A percentile compares a stretch with the other conserved stretches of the same genome.
phyloP scores from a whole-genome alignment of 2,797 vertebrate genomes.

The Myotis myotis region DNA sequence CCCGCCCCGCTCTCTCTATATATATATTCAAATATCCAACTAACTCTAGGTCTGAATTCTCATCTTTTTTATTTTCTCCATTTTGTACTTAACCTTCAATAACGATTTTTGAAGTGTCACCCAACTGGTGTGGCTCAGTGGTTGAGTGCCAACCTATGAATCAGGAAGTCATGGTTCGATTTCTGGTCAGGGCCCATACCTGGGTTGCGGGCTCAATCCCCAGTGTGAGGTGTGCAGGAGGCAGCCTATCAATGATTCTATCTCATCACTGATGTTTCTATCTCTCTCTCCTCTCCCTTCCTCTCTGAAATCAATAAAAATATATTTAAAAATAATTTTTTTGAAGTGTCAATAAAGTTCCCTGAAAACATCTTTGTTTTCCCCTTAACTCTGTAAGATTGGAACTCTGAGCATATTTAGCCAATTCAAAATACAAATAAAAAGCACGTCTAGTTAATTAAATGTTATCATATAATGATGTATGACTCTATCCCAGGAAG shows the following conservation, averaged over 20 bases:
- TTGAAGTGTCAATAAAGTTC: constrained; percentile 32
- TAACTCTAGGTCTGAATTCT: constrained; percentile 46
- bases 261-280: no score
- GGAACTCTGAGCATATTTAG: background rate
- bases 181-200: no score
- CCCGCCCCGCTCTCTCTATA: no score
- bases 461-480: background rate
- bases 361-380: background rate
- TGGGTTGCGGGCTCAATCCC: no score
- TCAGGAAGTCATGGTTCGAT: no score
- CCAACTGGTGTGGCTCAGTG: no score
- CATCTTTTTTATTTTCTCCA: background rate
- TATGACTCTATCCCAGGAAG: background rate
- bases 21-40: constrained; percentile 19
- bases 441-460: background rate
- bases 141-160: no score
- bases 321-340: background rate
- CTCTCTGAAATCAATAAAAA: no score
- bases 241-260: no score
- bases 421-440: constrained; percentile 15
- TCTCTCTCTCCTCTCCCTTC: no score
- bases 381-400: background rate
- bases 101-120: constrained; percentile 26
- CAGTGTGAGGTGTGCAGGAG: no score
- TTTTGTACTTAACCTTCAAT: constrained; percentile 26